Conservation (phyloP, 2,113 vertebrate species). For the Eretmochelys imbricata region DNA sequence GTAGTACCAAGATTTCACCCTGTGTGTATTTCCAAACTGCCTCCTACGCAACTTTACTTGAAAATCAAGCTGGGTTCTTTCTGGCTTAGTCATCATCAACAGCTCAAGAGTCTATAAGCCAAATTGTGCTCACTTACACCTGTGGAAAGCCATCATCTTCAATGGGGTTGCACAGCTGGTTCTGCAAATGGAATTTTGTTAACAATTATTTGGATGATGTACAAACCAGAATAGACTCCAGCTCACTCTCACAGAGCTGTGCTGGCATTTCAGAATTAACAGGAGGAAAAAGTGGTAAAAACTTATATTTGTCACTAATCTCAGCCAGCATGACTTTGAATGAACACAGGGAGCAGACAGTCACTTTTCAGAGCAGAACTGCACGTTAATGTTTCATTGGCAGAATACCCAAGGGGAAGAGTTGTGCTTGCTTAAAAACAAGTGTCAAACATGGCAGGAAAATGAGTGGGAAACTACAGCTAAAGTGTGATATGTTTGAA, state of each 20-base stretch:
- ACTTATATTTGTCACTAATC: background rate
- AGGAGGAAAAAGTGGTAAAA: background rate
- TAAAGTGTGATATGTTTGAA: constrained; percentile 70
- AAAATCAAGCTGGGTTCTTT: background rate
- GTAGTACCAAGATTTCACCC: background rate
- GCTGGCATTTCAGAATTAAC: background rate
- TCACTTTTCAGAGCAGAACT: constrained; percentile 31
- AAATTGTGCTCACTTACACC: background rate
- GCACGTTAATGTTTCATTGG: constrained; percentile 12
- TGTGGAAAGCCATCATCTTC: background rate
- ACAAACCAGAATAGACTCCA: accelerated
- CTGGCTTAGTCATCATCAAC: background rate
- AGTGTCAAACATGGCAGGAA: constrained; percentile 63
- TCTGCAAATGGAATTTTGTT: background rate
- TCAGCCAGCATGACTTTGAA: background rate
- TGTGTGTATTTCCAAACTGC: background rate
- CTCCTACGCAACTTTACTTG: background rate
- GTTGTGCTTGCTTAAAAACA: constrained; percentile 73
- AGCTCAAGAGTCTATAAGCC: background rate
- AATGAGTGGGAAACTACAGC: constrained; percentile 66
- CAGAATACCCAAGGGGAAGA: constrained; percentile 43
- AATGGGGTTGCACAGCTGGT: background rate
- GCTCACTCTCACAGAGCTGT: background rate
- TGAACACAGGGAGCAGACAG: background rate
- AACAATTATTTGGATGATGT: background rate